phyloP scores from a whole-genome alignment of 2,113 vertebrate species.

The Clarias macrocephalus region DNA sequence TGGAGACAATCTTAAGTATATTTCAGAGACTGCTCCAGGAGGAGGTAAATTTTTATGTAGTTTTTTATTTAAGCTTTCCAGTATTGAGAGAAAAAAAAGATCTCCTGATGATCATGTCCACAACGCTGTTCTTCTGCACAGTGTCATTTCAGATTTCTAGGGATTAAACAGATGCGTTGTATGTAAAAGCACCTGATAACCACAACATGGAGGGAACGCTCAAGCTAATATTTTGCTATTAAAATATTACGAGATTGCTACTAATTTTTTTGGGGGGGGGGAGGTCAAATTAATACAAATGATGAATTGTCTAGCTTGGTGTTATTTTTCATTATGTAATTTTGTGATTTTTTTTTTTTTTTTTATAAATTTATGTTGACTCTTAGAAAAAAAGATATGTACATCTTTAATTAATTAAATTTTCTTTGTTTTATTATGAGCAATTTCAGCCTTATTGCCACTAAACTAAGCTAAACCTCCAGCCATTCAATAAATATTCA shows the following conservation, averaged over 20 bases:
- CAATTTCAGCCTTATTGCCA: neutral
- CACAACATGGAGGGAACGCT: neutral
- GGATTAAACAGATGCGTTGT: slow-evolving; percentile 16
- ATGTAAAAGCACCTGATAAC: slow-evolving; percentile 18
- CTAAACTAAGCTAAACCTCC: neutral
- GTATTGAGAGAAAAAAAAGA: neutral
- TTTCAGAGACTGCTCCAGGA: neutral
- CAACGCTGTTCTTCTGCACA: neutral
- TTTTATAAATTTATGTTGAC: neutral
- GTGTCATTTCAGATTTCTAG: slow-evolving; percentile 25
- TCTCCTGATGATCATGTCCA: neutral
- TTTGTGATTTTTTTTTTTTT: neutral
- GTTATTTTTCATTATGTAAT: neutral
- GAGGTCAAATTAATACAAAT: slow-evolving; percentile 4
- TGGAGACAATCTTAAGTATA: neutral
- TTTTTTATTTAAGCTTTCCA: slow-evolving; percentile 29
- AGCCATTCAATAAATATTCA: neutral
- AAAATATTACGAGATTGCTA: neutral
- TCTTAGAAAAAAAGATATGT: neutral
- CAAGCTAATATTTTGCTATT: neutral
- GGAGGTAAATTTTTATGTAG: neutral
- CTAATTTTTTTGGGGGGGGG: too few species aligned
- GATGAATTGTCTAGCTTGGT: neutral
- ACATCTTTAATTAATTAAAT: slow-evolving; percentile 1
- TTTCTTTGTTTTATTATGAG: neutral